Evolutionary conservation across 2,113 vertebrate species (phyloP).

Genomic region (Oenanthe melanoleuca): DNA sequence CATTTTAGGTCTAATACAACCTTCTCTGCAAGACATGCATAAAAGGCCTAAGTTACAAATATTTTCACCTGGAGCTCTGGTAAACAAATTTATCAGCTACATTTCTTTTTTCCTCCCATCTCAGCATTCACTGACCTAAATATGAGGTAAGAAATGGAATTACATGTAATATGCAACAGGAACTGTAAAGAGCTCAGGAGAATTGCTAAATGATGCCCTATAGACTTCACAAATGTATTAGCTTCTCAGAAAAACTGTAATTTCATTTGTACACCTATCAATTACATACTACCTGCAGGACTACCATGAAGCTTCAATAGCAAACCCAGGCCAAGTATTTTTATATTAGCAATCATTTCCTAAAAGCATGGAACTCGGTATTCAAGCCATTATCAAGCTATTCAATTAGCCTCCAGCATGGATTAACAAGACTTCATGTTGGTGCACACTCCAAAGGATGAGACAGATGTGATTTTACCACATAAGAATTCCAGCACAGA

Average conservation of each 20-base stretch:
- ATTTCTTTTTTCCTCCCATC: not conserved
- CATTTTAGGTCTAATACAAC: not conserved
- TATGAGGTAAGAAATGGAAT: not conserved
- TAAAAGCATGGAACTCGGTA: not conserved
- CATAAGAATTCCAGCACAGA: not conserved
- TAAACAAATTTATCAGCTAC: not conserved
- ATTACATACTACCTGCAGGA: not conserved
- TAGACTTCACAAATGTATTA: not conserved
- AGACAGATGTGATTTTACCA: not conserved
- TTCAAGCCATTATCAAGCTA: not conserved
- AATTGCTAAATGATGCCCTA: not conserved
- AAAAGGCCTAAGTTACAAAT: not conserved
- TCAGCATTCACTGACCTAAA: not conserved
- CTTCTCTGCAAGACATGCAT: not conserved
- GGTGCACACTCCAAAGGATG: not conserved
- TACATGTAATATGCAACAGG: not conserved
- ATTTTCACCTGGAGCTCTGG: not conserved
- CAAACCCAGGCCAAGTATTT: not conserved
- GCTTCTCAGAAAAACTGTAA: not conserved
- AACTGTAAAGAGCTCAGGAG: not conserved
- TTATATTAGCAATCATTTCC: not conserved
- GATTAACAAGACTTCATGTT: not conserved
- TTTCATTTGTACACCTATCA: not conserved
- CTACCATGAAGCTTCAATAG: not conserved
- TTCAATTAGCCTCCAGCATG: not conserved